phyloP scores from a whole-genome alignment of 2,888 invertebrate genomes.

The Creontiades dilutus region DNA sequence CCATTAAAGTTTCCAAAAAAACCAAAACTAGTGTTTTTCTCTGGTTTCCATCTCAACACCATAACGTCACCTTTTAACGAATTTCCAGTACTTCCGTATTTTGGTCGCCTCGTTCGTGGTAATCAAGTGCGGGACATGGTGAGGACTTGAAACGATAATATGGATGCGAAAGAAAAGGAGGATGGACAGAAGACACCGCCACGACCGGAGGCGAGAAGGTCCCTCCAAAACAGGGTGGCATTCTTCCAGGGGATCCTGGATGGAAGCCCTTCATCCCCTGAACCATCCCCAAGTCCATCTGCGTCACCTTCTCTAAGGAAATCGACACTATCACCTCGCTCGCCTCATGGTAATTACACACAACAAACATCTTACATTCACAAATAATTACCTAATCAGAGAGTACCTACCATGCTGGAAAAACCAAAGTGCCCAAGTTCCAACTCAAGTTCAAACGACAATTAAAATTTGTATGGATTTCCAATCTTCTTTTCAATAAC shows the following conservation, averaged over 20 bases:
- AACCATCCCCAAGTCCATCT: conserved; percentile 17
- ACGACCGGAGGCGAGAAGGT: conserved; percentile 52
- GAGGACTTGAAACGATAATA: not conserved
- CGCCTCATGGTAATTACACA: conserved; percentile 58
- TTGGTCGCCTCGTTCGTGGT: not conserved
- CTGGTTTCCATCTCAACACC: not conserved
- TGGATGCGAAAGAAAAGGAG: conserved; percentile 31
- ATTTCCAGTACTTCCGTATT: not conserved
- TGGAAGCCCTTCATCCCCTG: conserved; percentile 51
- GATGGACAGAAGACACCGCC: conserved; percentile 14
- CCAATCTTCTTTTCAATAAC: too few species aligned
- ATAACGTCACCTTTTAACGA: not conserved
- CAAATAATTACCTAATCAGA: too few species aligned
- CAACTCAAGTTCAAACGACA: too few species aligned
- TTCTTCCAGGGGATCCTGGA: conserved; percentile 72
- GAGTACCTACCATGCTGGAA: too few species aligned
- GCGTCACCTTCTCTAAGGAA: conserved; percentile 41
- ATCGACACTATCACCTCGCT: conserved; percentile 49
- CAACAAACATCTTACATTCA: not conserved
- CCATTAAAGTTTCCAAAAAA: too few species aligned
- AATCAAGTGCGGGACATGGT: conserved; percentile 25
- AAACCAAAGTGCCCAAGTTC: too few species aligned
- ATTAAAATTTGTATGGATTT: too few species aligned
- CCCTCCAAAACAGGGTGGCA: conserved; percentile 69
- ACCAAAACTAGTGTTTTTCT: not conserved